Evolutionary conservation across 1,140 invertebrate genomes (phyloP).

Genomic region (Phymastichus coffea): DNA sequence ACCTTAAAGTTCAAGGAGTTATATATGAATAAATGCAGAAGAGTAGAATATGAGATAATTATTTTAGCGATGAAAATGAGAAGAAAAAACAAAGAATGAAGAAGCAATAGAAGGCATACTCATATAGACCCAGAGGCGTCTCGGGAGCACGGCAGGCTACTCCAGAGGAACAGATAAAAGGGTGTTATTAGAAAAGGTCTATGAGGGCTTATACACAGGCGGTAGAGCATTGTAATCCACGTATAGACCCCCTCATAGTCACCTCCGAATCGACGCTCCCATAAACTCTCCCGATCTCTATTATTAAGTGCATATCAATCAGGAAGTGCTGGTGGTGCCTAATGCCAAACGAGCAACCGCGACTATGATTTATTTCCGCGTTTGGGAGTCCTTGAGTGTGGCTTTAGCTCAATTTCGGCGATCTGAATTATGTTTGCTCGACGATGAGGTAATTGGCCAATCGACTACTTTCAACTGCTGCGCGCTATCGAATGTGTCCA

Average conservation of each 20-base stretch:
- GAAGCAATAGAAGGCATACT: slow-evolving; percentile 30
- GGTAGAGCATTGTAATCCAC: slow-evolving; percentile 13
- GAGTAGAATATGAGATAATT: no score
- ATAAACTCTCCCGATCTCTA: slow-evolving; percentile 41
- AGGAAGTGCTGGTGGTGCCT: no score
- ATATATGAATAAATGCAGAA: no score
- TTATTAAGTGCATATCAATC: slow-evolving; percentile 57
- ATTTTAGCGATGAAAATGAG: neutral
- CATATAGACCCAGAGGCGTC: slow-evolving; percentile 39
- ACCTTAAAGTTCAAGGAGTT: no score
- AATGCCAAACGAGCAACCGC: no score
- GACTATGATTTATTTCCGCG: slow-evolving; percentile 51
- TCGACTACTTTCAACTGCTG: neutral
- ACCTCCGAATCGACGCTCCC: slow-evolving; percentile 18
- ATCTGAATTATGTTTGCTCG: slow-evolving; percentile 11
- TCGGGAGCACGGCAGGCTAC: slow-evolving; percentile 44
- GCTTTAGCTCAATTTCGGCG: no score
- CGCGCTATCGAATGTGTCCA: slow-evolving; percentile 15
- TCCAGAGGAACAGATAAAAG: slow-evolving; percentile 42
- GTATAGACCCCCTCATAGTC: slow-evolving; percentile 31
- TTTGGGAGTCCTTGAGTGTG: slow-evolving; percentile 21
- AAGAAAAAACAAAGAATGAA: neutral
- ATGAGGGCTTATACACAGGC: no score
- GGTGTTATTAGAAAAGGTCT: slow-evolving; percentile 46
- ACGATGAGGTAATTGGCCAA: slow-evolving; percentile 16